phyloP scores from a whole-genome alignment of 2,888 invertebrate genomes.

The Drosophila longiperda region DNA sequence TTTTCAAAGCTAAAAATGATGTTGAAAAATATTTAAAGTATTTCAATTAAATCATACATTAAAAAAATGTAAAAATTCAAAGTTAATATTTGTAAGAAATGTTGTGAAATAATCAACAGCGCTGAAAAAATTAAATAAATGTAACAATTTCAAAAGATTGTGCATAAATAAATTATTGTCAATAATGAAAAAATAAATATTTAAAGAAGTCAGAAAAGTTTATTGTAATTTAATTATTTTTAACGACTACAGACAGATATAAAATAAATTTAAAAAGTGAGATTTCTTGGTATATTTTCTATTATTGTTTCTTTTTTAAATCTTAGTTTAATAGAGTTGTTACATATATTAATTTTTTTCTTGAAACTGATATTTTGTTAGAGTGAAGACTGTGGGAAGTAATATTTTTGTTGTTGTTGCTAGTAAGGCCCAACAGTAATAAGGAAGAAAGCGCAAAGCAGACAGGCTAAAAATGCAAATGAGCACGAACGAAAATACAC shows the following conservation, averaged over 20 bases:
- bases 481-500: conserved; percentile 57
- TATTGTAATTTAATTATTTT: too few species aligned
- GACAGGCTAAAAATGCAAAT: conserved; percentile 72
- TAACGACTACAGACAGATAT: neutral
- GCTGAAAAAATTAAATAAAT: neutral
- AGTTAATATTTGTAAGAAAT: neutral
- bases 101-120: too few species aligned
- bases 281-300: neutral
- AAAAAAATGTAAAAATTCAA: neutral
- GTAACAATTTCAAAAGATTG: neutral
- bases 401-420: conserved; percentile 10
- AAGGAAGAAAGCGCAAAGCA: conserved; percentile 71
- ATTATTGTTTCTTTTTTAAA: neutral
- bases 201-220: neutral
- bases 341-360: neutral
- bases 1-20: too few species aligned
- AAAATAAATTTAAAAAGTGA: neutral
- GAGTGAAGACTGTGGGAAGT: conserved; percentile 13
- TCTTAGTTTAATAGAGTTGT: neutral
- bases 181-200: neutral
- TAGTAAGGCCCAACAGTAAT: conserved; percentile 34
- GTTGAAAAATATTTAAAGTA: neutral
- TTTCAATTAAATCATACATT: neutral
- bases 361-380: neutral
- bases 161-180: neutral